Evolutionary conservation across 2,888 invertebrate species (phyloP).

Genomic region (Thymelicus acteon): DNA sequence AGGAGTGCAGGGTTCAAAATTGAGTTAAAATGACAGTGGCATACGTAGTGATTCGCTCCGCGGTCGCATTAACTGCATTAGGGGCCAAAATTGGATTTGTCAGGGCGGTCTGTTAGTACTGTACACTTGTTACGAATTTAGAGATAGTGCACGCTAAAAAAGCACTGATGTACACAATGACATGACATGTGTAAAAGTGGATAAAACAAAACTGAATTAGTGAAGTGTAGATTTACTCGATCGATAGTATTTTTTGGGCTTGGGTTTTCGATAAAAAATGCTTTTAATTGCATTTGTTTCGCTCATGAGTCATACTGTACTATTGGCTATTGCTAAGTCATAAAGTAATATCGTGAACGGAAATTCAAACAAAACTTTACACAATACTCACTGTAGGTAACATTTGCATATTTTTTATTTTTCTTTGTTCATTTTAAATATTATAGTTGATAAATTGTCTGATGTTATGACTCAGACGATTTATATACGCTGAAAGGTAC

Average conservation of each 20-base stretch:
- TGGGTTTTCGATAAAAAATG: background rate
- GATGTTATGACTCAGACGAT: no score
- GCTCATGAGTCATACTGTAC: background rate
- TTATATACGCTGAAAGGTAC: background rate
- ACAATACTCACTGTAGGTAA: background rate
- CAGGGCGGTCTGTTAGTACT: conserved; percentile 78
- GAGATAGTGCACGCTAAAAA: conserved; percentile 65
- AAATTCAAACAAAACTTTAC: background rate
- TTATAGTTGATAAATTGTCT: no score
- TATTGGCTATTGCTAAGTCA: background rate
- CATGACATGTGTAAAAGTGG: conserved; percentile 24
- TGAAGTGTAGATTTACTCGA: conserved; percentile 7
- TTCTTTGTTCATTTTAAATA: conserved; percentile 1
- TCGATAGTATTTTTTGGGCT: background rate
- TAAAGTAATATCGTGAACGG: background rate
- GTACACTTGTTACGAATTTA: conserved; percentile 79
- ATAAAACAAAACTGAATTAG: conserved; percentile 21
- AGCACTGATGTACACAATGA: conserved; percentile 44
- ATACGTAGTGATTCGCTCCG: conserved; percentile 82
- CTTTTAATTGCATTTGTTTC: background rate
- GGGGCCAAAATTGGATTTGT: conserved; percentile 82
- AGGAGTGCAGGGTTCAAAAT: conserved; percentile 62
- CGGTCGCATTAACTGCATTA: conserved; percentile 82
- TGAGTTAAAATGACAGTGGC: conserved; percentile 85
- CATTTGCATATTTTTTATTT: background rate